These are phyloP conservation scores for Selene dorsalis DNA, from an alignment of 2,797 vertebrate genomes.

Conservation along the genomic window DNA sequence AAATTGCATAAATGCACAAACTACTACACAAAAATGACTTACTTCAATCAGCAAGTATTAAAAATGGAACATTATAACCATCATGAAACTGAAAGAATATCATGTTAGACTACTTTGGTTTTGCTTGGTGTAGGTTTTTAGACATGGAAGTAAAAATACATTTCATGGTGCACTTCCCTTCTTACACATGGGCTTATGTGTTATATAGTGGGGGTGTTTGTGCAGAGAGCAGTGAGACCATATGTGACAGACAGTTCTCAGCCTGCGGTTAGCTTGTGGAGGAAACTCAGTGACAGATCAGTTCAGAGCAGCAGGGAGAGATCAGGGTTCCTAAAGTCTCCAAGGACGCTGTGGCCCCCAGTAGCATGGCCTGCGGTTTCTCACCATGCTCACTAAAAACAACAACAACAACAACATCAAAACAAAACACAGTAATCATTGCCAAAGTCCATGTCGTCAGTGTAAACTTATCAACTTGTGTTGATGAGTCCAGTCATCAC, in stretches of 20 bases:
- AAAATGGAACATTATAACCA: not conserved
- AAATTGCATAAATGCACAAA: not conserved
- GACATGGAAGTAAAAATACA: slow-evolving; percentile 31
- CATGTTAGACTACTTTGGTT: not conserved
- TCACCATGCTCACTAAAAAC: slow-evolving; percentile 2
- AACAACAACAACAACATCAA: slow-evolving; percentile 16
- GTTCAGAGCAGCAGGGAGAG: slow-evolving; percentile 75
- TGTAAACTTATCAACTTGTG: slow-evolving; percentile 14
- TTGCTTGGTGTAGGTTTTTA: not conserved
- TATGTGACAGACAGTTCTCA: slow-evolving; percentile 76
- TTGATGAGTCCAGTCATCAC: slow-evolving; percentile 67
- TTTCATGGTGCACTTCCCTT: not conserved
- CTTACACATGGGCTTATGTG: not conserved
- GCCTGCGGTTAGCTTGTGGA: slow-evolving; percentile 73
- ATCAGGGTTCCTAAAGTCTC: slow-evolving; percentile 49
- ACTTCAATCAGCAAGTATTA: not conserved
- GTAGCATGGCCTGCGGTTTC: slow-evolving; percentile 43
- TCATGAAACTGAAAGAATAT: not conserved
- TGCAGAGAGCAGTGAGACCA: slow-evolving; percentile 61
- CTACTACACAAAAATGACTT: no score
- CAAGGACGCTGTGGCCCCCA: slow-evolving; percentile 35
- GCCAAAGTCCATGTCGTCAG: not conserved
- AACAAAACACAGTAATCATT: not conserved
- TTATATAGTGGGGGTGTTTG: not conserved
- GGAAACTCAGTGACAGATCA: slow-evolving; percentile 87